phyloP scores from a whole-genome alignment of 2,888 invertebrate genomes.

The Fragum whitleyi region DNA sequence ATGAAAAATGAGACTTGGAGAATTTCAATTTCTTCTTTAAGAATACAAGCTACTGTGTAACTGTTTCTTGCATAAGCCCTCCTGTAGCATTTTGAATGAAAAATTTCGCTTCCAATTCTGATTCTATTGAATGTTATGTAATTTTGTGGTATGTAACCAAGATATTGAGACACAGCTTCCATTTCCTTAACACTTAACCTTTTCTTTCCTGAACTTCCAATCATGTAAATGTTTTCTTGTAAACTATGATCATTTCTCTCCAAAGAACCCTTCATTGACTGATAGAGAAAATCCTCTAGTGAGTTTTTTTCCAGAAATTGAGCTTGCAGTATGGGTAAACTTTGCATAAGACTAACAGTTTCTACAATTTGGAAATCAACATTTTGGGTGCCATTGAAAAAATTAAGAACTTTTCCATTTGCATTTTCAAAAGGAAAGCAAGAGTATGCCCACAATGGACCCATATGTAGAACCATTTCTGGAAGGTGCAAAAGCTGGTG shows the following conservation, averaged over 20 bases:
- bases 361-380: too few relatives aligned
- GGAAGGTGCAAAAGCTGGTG: too few relatives aligned
- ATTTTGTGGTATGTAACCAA: constrained; percentile 14
- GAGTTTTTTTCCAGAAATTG: neutral
- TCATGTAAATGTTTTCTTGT: constrained; percentile 3
- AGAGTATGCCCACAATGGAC: neutral
- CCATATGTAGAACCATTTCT: neutral
- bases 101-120: constrained; percentile 24
- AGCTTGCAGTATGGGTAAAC: neutral
- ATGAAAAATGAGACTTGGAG: neutral
- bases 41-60: constrained; percentile 13
- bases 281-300: neutral
- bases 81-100: constrained; percentile 17
- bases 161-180: constrained; percentile 10
- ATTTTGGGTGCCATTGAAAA: too few relatives aligned
- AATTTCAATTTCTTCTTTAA: too few relatives aligned
- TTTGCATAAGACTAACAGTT: too few relatives aligned
- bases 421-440: too few relatives aligned
- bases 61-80: constrained; percentile 21
- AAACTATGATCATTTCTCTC: neutral
- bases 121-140: constrained; percentile 18
- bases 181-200: constrained; percentile 4
- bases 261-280: neutral
- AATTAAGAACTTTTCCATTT: too few relatives aligned
- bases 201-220: neutral